phyloP scores from a whole-genome alignment of 1,140 invertebrate genomes.

The Drosophila albomicans region DNA sequence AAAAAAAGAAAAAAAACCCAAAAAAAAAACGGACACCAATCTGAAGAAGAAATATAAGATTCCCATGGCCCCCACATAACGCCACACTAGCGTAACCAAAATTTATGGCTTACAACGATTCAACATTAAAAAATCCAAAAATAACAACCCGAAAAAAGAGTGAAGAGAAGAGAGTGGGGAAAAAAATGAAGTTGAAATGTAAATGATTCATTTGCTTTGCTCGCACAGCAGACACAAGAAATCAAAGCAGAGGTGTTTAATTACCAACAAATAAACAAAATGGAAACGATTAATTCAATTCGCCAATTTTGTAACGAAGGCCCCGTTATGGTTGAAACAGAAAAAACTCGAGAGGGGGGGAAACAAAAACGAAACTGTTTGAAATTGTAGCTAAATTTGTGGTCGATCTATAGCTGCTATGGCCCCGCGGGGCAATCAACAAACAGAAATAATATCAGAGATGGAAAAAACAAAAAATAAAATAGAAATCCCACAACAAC shows the following conservation, averaged over 20 bases:
- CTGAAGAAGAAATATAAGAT: conserved; percentile 40
- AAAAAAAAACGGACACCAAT: conserved; percentile 3
- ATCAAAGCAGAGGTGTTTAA: conserved; percentile 83
- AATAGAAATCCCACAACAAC: conserved; percentile 76
- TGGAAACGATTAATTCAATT: conserved; percentile 83
- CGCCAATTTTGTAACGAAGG: conserved; percentile 76
- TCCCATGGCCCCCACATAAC: conserved; percentile 71
- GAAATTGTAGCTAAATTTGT: conserved; percentile 79
- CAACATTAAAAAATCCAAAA: conserved; percentile 71
- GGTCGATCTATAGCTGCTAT: conserved; percentile 52
- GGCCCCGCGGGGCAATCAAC: conserved; percentile 56
- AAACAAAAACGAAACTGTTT: conserved; percentile 53
- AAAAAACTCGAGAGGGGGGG: conserved; percentile 31
- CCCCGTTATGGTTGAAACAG: conserved; percentile 70
- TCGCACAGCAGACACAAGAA: conserved; percentile 69
- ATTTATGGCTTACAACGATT: conserved; percentile 82
- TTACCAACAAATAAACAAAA: conserved; percentile 84
- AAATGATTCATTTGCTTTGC: conserved; percentile 78
- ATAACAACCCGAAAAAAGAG: conserved; percentile 22
- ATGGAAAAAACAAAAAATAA: conserved; percentile 28
- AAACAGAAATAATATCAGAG: conserved; percentile 44
- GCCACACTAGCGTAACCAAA: conserved; percentile 62
- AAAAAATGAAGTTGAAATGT: conserved; percentile 54
- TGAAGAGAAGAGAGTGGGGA: background rate
- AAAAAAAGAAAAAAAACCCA: conserved; percentile 13